A percentile compares a stretch with the other conserved stretches of the same genome.
These are phyloP conservation scores for Echinarachnius parma DNA, from an alignment of 53 echinoderm and acorn worm genomes.

Conservation along the genomic window DNA sequence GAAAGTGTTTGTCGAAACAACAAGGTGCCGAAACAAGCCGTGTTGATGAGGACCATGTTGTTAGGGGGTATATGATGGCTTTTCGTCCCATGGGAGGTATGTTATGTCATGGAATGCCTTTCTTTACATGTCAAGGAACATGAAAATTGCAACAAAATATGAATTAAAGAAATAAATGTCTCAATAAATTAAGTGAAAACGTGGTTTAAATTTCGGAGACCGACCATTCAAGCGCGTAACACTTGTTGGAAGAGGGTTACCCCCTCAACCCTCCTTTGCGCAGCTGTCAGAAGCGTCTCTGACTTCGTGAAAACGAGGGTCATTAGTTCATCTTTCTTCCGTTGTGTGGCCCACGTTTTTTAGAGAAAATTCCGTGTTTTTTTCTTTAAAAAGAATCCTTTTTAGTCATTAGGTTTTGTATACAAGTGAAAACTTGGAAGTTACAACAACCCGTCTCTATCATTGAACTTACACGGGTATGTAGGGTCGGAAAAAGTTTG, in stretches of 20 bases:
- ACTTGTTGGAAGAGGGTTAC: neutral
- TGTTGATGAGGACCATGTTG: no score
- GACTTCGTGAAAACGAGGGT: slow-evolving; percentile 18
- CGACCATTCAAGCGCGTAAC: neutral
- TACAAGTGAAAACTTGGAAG: no score
- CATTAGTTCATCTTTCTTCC: slow-evolving; percentile 41
- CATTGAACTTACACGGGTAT: neutral
- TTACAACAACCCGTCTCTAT: no score
- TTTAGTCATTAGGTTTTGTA: no score
- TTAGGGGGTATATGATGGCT: no score
- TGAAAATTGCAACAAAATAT: no score
- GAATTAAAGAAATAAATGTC: no score
- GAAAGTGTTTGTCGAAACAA: slow-evolving; percentile 9
- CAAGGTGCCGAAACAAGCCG: slow-evolving; percentile 6
- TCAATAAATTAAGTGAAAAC: neutral
- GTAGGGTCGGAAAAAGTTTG: neutral
- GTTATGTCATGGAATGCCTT: no score
- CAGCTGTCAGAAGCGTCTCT: slow-evolving; percentile 17
- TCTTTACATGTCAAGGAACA: no score
- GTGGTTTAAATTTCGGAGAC: neutral
- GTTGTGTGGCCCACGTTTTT: neutral
- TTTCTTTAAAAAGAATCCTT: neutral
- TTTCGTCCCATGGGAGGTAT: no score
- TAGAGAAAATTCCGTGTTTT: slow-evolving; percentile 8
- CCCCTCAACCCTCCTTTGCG: slow-evolving; percentile 17